A percentile compares a stretch with the other conserved stretches of the same genome.
Evolutionary conservation across 2,888 invertebrate genomes (phyloP).

Genomic region (Tetrapedia diversipes): DNA sequence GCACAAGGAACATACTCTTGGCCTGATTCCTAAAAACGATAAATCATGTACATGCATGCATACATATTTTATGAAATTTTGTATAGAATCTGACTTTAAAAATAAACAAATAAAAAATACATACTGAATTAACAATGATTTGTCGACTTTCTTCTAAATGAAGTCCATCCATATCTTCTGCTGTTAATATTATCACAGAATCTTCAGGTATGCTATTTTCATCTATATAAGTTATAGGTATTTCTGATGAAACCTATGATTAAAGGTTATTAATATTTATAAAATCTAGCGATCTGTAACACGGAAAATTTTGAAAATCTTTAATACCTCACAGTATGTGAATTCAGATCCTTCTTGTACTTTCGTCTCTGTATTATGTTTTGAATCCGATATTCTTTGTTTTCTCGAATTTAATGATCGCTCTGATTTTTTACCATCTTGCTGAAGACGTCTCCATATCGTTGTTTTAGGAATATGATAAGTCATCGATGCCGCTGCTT

Average conservation of each 20-base stretch:
- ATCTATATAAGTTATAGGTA: conserved; percentile 81
- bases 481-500: conserved; percentile 81
- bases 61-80: neutral
- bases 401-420: conserved; percentile 51
- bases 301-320: neutral
- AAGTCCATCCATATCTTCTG: conserved; percentile 76
- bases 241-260: conserved; percentile 76
- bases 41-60: neutral
- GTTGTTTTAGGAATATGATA: conserved; percentile 83
- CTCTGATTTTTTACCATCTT: conserved; percentile 72
- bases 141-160: conserved; percentile 77
- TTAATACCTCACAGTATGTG: conserved; percentile 70
- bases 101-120: conserved; percentile 50
- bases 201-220: conserved; percentile 79
- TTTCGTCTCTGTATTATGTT: conserved; percentile 47
- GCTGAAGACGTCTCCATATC: conserved; percentile 82
- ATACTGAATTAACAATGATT: conserved; percentile 78
- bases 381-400: conserved; percentile 36
- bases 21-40: conserved; percentile 69
- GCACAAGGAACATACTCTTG: conserved; percentile 76
- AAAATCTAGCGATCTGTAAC: neutral
- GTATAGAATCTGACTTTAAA: neutral
- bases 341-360: conserved; percentile 60
- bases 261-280: conserved; percentile 3
- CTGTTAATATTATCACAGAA: conserved; percentile 81